Conservation (phyloP, 2,888 invertebrate genomes). For the Hetaerina titia region DNA sequence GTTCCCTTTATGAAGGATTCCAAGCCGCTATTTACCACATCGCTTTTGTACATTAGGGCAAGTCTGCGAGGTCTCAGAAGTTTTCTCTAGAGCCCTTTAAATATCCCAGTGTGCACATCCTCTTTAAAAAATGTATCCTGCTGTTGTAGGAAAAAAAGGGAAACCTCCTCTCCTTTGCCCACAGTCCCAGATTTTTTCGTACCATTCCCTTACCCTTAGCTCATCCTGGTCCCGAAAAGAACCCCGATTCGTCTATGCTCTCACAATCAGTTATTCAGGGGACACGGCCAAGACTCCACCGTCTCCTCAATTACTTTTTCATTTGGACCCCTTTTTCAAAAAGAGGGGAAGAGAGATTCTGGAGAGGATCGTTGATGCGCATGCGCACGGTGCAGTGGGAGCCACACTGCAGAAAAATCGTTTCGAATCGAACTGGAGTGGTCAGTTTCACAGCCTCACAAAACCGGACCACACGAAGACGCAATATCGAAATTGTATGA, state of each 20-base stretch:
- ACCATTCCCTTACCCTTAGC: neutral
- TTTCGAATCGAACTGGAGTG: neutral
- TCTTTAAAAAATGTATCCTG: neutral
- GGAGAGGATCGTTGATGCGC: neutral
- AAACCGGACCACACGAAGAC: too few relatives aligned
- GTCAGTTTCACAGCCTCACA: too few relatives aligned
- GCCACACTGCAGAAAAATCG: neutral
- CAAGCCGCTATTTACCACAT: too few relatives aligned
- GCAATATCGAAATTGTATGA: too few relatives aligned
- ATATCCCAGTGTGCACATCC: neutral
- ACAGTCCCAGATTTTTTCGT: neutral
- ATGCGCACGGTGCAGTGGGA: neutral
- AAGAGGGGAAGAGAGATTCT: neutral
- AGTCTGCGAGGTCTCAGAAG: too few relatives aligned
- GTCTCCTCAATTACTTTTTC: neutral
- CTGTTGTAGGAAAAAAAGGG: neutral
- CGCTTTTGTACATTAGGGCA: too few relatives aligned
- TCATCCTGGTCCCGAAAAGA: neutral
- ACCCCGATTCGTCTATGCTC: neutral
- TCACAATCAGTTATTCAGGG: slow-evolving; percentile 3
- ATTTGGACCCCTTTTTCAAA: neutral
- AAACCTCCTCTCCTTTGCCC: neutral
- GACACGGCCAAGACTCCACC: neutral
- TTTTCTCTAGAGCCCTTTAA: neutral
- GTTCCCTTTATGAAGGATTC: too few relatives aligned